Evolutionary conservation across 2,797 vertebrate genomes (phyloP).

Genomic region (Odontamblyopus lacepedii): DNA sequence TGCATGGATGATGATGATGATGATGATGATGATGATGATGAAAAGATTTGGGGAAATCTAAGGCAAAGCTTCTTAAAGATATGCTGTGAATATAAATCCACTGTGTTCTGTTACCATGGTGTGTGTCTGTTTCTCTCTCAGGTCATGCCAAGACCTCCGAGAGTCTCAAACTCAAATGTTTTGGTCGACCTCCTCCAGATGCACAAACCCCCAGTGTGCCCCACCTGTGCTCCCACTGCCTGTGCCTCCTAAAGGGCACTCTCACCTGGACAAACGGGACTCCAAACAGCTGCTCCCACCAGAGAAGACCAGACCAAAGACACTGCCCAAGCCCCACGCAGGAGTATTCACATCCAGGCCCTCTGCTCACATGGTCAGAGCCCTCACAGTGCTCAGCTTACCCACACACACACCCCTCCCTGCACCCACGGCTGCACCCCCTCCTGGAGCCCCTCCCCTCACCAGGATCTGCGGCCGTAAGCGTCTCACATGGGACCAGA

Average conservation of each 20-base stretch:
- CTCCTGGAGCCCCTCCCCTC: conserved; percentile 61
- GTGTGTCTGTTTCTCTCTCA: conserved; percentile 12
- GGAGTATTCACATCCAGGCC: conserved; percentile 15
- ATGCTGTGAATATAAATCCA: no score
- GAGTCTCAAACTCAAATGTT: conserved; percentile 86
- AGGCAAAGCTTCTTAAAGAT: no score
- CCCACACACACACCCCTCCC: conserved; percentile 35
- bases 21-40: no score
- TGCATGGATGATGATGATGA: no score
- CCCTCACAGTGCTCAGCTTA: conserved; percentile 83
- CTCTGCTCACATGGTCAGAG: conserved; percentile 84
- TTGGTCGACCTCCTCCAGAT: conserved; percentile 88
- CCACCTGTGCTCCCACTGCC: conserved; percentile 51
- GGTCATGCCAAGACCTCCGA: conserved; percentile 82
- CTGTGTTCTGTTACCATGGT: no score
- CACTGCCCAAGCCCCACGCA: conserved; percentile 74
- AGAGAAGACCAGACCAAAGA: conserved; percentile 79
- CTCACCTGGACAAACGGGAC: conserved; percentile 75
- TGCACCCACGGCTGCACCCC: conserved; percentile 65
- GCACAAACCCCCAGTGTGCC: conserved; percentile 73
- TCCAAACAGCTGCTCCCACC: conserved; percentile 62
- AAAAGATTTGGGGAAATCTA: no score
- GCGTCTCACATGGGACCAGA: conserved; percentile 87
- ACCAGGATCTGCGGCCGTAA: conserved; percentile 85
- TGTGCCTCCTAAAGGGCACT: conserved; percentile 52